Evolutionary conservation across 1,140 invertebrate genomes (phyloP), one percentile per base, ranked within the genome.

Genomic region (Asbolus verrucosus): DNA sequence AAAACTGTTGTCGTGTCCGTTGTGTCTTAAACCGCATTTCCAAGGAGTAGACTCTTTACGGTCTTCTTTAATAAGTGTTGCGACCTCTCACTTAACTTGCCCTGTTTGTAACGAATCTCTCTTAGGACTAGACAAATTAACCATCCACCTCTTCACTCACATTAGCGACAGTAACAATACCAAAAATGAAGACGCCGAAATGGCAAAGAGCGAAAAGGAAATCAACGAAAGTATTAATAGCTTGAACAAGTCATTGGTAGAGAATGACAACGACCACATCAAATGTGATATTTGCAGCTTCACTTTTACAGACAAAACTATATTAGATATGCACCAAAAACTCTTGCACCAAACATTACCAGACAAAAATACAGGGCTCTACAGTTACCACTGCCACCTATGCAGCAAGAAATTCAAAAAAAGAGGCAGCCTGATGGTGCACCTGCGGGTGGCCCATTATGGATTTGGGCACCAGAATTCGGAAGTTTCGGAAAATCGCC

Each of bases 351-450:
- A 88, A 80, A 84, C 87, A 9, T 82, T 84, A 38, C 84, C 87
- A 27, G 84, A 85, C 69, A 81, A 85, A 62, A 78, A 83, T 71
- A 80, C 82, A 69, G 81, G 73, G 19, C 72, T 81, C 13, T 83
- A 83, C 43, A 86, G 85, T 76, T 92, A 90, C 77, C 85, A 89
- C 21, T 94, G 92, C 79, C 89, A 92, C 77, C 81, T 93, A 14
- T 94, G 92, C 76, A 84, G 88, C 0, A 93, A 93, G 79, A 86
- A 87, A 41, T 94, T 93, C 75, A 92, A 91, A 80, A 92, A 92
- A 88, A 85, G 88, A 73, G 92, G 92, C 2, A 93, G 91, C 67
- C 77, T 94, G 0, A 91, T 93, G 85, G 88, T 94, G 1, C 92
- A 94, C 82, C 85, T 92, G 75, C 85, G 91, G 79, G 91, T 94